phyloP scores from a whole-genome alignment of 2,113 vertebrate genomes.

The Chloropsis cyanopogon region DNA sequence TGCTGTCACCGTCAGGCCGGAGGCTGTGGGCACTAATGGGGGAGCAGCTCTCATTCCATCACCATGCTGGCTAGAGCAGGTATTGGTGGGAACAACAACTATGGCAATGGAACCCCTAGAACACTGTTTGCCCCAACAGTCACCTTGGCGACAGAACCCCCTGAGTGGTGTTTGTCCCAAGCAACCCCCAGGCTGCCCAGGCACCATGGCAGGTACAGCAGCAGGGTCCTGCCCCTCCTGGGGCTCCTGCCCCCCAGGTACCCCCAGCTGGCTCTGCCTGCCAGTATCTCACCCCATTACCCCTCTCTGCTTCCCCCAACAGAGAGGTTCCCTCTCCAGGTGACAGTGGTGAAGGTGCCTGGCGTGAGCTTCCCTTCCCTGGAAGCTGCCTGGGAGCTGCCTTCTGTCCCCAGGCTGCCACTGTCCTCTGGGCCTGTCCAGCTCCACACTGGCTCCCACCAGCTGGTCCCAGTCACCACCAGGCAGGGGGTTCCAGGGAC shows the following conservation, averaged over 20 bases:
- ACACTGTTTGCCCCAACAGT: not conserved
- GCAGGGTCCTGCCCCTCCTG: not conserved
- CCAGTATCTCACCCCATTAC: not conserved
- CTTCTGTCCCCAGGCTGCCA: not conserved
- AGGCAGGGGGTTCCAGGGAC: not conserved
- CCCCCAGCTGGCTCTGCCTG: not conserved
- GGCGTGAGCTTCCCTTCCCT: not conserved
- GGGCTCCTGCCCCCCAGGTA: not conserved
- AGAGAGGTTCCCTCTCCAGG: not conserved
- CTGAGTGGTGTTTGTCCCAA: not conserved
- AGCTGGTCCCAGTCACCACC: not conserved
- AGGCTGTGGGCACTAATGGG: not conserved
- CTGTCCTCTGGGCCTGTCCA: not conserved
- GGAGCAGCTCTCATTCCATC: not conserved
- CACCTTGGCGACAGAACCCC: not conserved
- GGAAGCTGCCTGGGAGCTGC: not conserved
- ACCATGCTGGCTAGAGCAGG: accelerated
- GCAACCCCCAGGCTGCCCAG: not conserved
- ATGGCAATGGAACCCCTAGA: not conserved
- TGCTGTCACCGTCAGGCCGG: not conserved
- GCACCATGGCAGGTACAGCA: not conserved
- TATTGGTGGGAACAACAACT: not conserved
- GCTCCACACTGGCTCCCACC: not conserved
- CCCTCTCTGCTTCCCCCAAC: not conserved
- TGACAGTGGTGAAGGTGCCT: not conserved